Base-by-base conservation (phyloP, 1,140 invertebrate species). In the Galleria mellonella region DNA sequence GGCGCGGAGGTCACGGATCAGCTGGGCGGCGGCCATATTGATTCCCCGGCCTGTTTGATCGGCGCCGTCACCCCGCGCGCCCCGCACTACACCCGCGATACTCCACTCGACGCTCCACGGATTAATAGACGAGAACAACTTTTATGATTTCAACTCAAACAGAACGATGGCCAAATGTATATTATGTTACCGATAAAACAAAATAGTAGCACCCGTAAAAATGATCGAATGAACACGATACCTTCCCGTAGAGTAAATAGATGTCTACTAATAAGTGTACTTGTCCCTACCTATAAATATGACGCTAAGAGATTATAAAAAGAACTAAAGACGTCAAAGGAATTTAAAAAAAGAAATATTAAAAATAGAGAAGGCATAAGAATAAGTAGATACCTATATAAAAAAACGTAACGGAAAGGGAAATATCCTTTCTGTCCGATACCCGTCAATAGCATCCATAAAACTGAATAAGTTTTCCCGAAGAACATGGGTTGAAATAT, bases 121-220 rank as follows among this genome's bases (percentile, higher is more conserved):
- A 83, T 79, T 81, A 79, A 79, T 81, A 77, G 68, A 78, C 59
- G 76, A 70, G 70, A 79, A 77, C 75, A 83, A 83, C 79, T 83
- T 83, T 81, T 83, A 83, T 83, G 76, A 83, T 83, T 81, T 81
- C 72, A 79, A 81, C 72, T 76, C 68, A 78, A 78, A 81, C 70
- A 66, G 55, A 66, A 57, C 63, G 61, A 62, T 51, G 55, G 45
- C 49, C 51, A 54, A 57, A 50, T 52, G 51, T 63, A 65, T 58
- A 57, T 66, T 53, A 56, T 55, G 43, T 53, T 54, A 52, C 43
- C 45, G 38, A 45, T 43, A 45, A 45, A 43, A 10, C 13, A 37
- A 12, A 42, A 17, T 30, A 30, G 30, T 15, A 42, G 39, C 39
- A 29, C 29, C 29, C 9, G 15, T 32, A 42, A 42, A 32, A 31